Percentiles rank a stretch among this genome's conserved stretches.
Evolutionary conservation across 2,797 vertebrate species (phyloP).

Genomic region (Crocidura indochinensis): DNA sequence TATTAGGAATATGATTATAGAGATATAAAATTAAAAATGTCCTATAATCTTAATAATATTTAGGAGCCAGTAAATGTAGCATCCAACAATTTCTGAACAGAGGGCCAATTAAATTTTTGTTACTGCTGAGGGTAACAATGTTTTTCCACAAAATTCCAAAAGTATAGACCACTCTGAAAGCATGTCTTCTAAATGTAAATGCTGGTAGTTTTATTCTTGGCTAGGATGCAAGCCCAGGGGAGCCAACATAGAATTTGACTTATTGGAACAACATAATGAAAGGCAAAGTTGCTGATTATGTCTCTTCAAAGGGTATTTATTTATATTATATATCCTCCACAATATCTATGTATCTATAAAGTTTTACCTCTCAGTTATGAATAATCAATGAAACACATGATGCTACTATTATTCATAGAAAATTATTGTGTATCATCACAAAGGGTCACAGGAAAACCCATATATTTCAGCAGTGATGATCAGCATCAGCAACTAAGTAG

Average conservation of each 20-base stretch:
- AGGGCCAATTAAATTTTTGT: neutral
- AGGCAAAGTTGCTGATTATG: neutral
- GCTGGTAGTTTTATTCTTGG: neutral
- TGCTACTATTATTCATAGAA: neutral
- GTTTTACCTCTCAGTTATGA: neutral
- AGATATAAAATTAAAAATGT: neutral
- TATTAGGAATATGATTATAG: neutral
- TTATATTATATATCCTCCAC: neutral
- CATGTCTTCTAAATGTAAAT: neutral
- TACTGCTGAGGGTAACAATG: neutral
- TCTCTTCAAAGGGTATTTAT: neutral
- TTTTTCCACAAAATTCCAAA: neutral
- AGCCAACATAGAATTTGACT: neutral
- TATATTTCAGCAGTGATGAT: neutral
- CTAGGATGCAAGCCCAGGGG: neutral
- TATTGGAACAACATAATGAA: neutral
- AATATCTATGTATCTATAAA: neutral
- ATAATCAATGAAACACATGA: neutral
- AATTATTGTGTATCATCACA: neutral
- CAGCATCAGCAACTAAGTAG: neutral
- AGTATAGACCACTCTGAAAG: neutral
- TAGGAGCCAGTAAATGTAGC: neutral
- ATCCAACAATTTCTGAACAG: neutral
- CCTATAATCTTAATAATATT: neutral
- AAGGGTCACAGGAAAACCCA: neutral